Evolutionary conservation across 1,140 invertebrate genomes (phyloP).

Genomic region (Leptinotarsa defecta): DNA sequence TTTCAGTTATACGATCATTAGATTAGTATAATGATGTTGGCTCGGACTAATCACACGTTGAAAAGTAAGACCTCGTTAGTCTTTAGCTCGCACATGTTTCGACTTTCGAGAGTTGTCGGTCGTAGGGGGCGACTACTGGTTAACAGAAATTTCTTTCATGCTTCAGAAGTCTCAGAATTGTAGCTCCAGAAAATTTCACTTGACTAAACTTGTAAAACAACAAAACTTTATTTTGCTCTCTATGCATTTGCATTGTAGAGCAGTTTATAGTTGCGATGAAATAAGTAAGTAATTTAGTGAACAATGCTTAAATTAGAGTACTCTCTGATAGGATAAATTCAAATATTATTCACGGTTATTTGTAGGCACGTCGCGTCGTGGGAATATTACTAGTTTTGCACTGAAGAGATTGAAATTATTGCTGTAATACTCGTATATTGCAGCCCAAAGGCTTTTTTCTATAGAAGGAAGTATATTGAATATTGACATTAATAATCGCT

Average conservation of each 20-base stretch:
- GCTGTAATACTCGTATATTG: background rate
- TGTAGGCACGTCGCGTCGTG: background rate
- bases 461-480: constrained; percentile 2
- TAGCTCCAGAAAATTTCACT: too few species aligned
- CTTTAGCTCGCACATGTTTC: too few species aligned
- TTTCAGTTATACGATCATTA: too few species aligned
- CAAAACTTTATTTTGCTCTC: background rate
- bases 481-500: background rate
- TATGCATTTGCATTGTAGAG: background rate
- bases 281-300: background rate
- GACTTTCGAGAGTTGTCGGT: too few species aligned
- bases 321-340: constrained; percentile 6
- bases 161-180: too few species aligned
- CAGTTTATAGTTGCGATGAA: background rate
- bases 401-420: constrained; percentile 3
- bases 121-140: too few species aligned
- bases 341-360: constrained; percentile 4
- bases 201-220: too few species aligned
- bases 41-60: too few species aligned
- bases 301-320: constrained; percentile 1
- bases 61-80: too few species aligned
- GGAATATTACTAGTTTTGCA: background rate
- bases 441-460: background rate
- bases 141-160: too few species aligned
- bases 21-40: too few species aligned